Evolutionary conservation across 2,113 vertebrate species (phyloP).

Genomic region (Hypomesus transpacificus): DNA sequence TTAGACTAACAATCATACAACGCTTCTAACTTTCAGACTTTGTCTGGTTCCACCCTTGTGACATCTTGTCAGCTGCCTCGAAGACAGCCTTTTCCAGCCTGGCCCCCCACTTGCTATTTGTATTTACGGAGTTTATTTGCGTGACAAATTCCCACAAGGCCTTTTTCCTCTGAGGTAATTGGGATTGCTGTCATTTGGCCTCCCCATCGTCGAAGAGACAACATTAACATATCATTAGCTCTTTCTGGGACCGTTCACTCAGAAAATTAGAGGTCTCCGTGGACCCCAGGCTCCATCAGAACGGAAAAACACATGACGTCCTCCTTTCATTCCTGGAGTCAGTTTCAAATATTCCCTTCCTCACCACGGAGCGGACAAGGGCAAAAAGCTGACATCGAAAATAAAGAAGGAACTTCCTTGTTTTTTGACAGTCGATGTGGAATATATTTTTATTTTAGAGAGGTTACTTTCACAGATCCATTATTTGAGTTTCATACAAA

Average conservation of each 20-base stretch:
- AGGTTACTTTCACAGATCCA: no score
- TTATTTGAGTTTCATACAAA: no score
- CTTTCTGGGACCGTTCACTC: constrained; percentile 64
- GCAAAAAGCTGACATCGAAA: not conserved
- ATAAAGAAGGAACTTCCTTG: no score
- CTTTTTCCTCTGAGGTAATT: constrained; percentile 54
- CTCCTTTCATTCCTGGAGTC: constrained; percentile 14
- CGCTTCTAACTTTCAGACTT: not conserved
- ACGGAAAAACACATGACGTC: constrained; percentile 50
- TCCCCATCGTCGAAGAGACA: constrained; percentile 59
- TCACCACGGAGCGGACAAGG: constrained; percentile 13
- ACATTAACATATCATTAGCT: constrained; percentile 73
- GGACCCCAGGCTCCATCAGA: constrained; percentile 52
- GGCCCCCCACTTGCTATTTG: constrained; percentile 45
- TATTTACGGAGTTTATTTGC: constrained; percentile 63
- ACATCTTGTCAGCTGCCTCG: constrained; percentile 54
- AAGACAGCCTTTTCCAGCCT: constrained; percentile 20
- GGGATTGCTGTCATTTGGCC: constrained; percentile 58
- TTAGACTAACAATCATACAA: not conserved
- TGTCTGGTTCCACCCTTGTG: constrained; percentile 17
- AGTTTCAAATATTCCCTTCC: not conserved
- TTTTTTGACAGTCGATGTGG: no score
- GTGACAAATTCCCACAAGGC: constrained; percentile 52
- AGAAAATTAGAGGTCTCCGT: constrained; percentile 67
- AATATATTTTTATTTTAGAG: no score